Evolutionary conservation across 2,113 vertebrate genomes (phyloP).

Genomic region (Sakesphorus luctuosus): DNA sequence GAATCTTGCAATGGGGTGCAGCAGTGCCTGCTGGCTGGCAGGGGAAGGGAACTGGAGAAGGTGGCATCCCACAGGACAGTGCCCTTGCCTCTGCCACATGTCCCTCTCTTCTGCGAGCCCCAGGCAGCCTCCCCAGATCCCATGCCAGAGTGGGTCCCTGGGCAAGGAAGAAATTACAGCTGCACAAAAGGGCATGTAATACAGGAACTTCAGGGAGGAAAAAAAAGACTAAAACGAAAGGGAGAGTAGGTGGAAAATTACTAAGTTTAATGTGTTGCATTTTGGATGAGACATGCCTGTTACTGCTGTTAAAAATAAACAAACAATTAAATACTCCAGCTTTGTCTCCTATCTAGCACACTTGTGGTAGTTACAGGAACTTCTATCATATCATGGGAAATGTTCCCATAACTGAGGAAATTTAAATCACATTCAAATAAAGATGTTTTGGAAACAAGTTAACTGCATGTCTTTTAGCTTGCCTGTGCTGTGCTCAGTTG

Average conservation of each 20-base stretch:
- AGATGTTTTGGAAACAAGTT: conserved; percentile 54
- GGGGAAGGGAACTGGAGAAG: not conserved
- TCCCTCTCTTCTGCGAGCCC: not conserved
- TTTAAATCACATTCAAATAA: conserved; percentile 42
- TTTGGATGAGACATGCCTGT: not conserved
- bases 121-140: not conserved
- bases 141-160: not conserved
- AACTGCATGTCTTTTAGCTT: conserved; percentile 1
- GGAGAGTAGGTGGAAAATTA: conserved; percentile 17
- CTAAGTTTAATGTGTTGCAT: not conserved
- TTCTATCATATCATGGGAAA: not conserved
- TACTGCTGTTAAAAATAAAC: conserved; percentile 12
- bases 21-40: not conserved
- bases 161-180: not conserved
- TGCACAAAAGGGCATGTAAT: not conserved
- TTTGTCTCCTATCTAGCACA: not conserved
- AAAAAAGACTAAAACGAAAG: not conserved
- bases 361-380: conserved; percentile 29
- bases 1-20: accelerated
- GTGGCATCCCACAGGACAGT: not conserved
- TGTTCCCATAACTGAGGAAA: conserved; percentile 25
- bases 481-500: not conserved
- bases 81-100: too few species aligned
- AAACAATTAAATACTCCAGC: conserved; percentile 28
- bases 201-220: not conserved